Percentiles rank a stretch among this genome's conserved stretches.
These are phyloP conservation scores for Zeus faber DNA, from an alignment of 2,113 vertebrate genomes.

Conservation along the genomic window DNA sequence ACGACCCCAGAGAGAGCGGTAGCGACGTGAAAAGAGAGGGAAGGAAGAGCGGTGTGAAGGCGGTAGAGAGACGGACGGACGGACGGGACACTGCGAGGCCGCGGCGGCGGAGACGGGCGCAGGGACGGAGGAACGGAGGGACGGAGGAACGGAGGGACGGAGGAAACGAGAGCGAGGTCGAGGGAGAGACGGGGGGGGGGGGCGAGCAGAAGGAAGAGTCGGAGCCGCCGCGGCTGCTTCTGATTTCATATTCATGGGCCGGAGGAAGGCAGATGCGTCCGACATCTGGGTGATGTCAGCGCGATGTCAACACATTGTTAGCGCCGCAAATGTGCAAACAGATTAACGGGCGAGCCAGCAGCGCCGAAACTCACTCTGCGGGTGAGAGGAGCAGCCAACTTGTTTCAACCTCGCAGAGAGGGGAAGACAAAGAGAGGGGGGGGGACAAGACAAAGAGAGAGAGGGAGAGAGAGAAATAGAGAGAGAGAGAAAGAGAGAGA, in stretches of 20 bases:
- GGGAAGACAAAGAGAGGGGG: background rate
- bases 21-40: constrained; percentile 2
- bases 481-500: background rate
- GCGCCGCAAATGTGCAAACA: constrained; percentile 61
- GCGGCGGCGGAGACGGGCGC: background rate
- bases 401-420: background rate
- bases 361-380: constrained; percentile 41
- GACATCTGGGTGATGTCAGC: constrained; percentile 77
- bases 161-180: constrained; percentile 20
- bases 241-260: constrained; percentile 59
- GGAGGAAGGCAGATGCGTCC: constrained; percentile 66
- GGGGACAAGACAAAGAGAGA: background rate
- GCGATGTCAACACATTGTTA: constrained; percentile 76
- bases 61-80: constrained; percentile 8
- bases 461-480: background rate
- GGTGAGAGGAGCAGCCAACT: constrained; percentile 52
- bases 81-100: constrained; percentile 4
- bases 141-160: constrained; percentile 10
- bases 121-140: constrained; percentile 9
- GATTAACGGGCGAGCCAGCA: constrained; percentile 55
- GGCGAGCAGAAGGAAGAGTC: constrained; percentile 24
- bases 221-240: background rate
- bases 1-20: background rate
- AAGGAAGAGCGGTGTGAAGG: constrained; percentile 15
- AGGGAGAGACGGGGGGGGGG: constrained; percentile 10